These are phyloP conservation scores for Plodia interpunctella DNA, from an alignment of 1,140 invertebrate genomes.

Conservation along the genomic window DNA sequence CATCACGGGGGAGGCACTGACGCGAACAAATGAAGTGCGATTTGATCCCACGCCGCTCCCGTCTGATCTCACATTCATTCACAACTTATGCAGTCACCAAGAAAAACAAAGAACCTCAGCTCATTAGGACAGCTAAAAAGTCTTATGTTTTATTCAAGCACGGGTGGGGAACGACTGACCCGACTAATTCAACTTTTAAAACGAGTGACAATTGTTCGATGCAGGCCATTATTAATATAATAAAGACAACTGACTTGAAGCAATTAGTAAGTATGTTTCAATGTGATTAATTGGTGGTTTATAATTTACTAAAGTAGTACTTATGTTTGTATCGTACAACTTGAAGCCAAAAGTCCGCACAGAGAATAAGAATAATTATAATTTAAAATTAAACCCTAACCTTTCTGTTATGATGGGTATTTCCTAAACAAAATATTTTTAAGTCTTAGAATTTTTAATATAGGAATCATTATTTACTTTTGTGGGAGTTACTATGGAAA, in stretches of 20 bases:
- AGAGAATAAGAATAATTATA: too few relatives aligned
- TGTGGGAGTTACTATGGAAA: too few relatives aligned
- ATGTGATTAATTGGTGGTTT: constrained; percentile 19
- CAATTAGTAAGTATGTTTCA: constrained; percentile 35
- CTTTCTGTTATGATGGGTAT: neutral
- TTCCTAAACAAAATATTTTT: neutral
- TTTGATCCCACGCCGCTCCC: constrained; percentile 51
- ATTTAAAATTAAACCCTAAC: too few relatives aligned
- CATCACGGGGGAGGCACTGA: constrained; percentile 46
- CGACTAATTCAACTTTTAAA: constrained; percentile 72
- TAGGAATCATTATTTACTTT: too few relatives aligned
- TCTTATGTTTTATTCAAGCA: constrained; percentile 72
- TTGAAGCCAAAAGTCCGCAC: too few relatives aligned
- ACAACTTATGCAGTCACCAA: constrained; percentile 68
- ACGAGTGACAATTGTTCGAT: constrained; percentile 68
- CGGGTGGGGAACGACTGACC: constrained; percentile 51
- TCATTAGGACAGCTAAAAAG: constrained; percentile 68
- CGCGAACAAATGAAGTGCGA: constrained; percentile 73
- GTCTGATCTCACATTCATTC: constrained; percentile 62
- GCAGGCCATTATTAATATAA: constrained; percentile 50
- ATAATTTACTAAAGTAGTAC: neutral
- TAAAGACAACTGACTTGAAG: constrained; percentile 33
- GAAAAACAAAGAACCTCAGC: constrained; percentile 60
- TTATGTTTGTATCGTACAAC: too few relatives aligned
- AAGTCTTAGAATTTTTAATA: too few relatives aligned